Conservation (phyloP, 2,113 vertebrate species). For the Stigmatopora nigra region DNA sequence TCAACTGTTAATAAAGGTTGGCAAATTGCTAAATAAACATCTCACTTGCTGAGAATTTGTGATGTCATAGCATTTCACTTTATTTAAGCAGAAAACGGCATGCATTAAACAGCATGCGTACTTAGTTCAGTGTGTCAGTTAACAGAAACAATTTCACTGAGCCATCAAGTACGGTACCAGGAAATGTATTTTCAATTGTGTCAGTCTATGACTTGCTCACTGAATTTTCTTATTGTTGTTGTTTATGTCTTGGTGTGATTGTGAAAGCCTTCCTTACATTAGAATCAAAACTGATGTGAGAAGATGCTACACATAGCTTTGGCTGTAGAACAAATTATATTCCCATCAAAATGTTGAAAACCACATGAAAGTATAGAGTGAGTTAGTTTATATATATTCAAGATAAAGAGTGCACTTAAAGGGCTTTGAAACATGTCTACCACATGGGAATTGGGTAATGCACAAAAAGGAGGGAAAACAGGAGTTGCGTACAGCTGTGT, state of each 20-base stretch:
- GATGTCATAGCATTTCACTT: background rate
- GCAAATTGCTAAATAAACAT: background rate
- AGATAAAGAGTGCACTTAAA: background rate
- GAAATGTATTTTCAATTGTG: background rate
- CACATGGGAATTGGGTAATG: conserved; percentile 11
- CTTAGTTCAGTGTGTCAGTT: background rate
- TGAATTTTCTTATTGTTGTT: background rate
- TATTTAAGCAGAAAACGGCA: too few relatives aligned
- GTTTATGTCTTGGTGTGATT: background rate
- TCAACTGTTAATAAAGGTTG: background rate
- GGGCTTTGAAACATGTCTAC: conserved; percentile 1
- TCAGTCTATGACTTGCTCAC: background rate
- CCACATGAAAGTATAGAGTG: too few relatives aligned
- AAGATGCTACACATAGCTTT: background rate
- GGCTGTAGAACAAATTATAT: background rate
- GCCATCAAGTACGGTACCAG: background rate
- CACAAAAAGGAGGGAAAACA: conserved; percentile 32
- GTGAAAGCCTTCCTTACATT: background rate
- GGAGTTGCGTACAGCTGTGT: conserved; percentile 32
- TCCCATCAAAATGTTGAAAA: background rate
- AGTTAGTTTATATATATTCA: too few relatives aligned
- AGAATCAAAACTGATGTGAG: background rate
- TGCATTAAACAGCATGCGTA: background rate
- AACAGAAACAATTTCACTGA: background rate
- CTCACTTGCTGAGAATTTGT: background rate